Evolutionary conservation across 2,888 invertebrate species (phyloP), one percentile per base, ranked within the genome.

Genomic region (Luffia ferchaultella): DNA sequence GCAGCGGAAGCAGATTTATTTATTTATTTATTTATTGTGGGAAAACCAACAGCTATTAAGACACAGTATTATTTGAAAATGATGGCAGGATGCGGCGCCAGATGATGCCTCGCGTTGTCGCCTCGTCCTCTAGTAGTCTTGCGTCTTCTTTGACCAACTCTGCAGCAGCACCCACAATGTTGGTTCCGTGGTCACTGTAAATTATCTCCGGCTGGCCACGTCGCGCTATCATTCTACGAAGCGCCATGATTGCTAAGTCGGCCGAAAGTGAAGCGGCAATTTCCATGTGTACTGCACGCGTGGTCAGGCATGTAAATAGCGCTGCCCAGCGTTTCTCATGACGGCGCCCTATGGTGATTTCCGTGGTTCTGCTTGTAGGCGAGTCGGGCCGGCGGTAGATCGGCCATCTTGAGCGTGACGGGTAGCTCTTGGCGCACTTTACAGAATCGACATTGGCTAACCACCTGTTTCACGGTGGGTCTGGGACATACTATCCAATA

Each of bases 81-180:
- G 40, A 46, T 1, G 59, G 58, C 0, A 60, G 57, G 0, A 57
- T 55, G 42, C 58, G 58, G 0, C 42, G 44, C 57, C 57, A 58
- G 5, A 45, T 16, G 2, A 48, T 49, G 1, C 46, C 51, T 7
- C 50, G 3, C 9, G 50, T 55, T 1, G 42, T 16, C 1, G 45
- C 54, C 16, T 46, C 50, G 1, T 17, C 18, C 19, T 52, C 46
- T 9, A 51, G 44, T 2, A 1, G 18, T 16, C 41, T 47, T 15
- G 46, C 7, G 40, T 40, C 40, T 5, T 41, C 44, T 12, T 49
- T 49, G 12, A 40, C 45, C 18, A 51, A 16, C 18, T 46, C 48
- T 18, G 45, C 40, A 20, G 46, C 45, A 30, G 53, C 47, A 18
- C 54, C 45, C 16, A 45, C 40, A 20, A 53, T 18, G 42, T 54